phyloP scores from a whole-genome alignment of 1,140 invertebrate species.

The Grapholita molesta region DNA sequence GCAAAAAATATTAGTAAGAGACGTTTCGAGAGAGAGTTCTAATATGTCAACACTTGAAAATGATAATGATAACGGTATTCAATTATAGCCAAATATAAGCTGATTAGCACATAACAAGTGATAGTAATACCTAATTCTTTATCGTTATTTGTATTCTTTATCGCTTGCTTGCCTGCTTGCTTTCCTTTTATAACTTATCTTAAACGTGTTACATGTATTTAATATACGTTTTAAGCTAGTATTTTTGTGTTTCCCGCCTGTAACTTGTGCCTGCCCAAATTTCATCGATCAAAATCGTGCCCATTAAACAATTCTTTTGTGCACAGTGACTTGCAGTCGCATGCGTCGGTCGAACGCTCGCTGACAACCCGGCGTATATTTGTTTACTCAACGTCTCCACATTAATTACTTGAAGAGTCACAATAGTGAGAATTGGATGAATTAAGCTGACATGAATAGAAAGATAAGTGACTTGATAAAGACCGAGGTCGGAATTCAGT shows the following conservation, averaged over 20 bases:
- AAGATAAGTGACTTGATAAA: constrained; percentile 10
- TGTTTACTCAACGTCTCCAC: constrained; percentile 10
- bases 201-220: too few relatives aligned
- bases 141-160: not conserved
- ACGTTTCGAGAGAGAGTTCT: too few relatives aligned
- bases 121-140: not conserved
- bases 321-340: constrained; percentile 52
- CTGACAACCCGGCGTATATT: constrained; percentile 12
- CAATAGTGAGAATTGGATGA: constrained; percentile 3
- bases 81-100: not conserved
- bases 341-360: constrained; percentile 27
- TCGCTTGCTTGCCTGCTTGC: too few relatives aligned
- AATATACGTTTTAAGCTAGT: not conserved
- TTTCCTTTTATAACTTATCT: too few relatives aligned
- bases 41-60: not conserved
- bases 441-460: not conserved
- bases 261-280: not conserved
- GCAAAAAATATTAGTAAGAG: too few relatives aligned
- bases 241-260: not conserved
- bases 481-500: not conserved
- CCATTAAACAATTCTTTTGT: constrained; percentile 51
- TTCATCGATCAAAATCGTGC: not conserved
- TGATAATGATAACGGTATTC: not conserved
- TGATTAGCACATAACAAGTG: not conserved
- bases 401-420: not conserved